A percentile compares a stretch with the other conserved stretches of the same genome.
These are phyloP conservation scores for Alouatta palliata DNA, from an alignment of 2,113 vertebrate genomes.

Conservation along the genomic window DNA sequence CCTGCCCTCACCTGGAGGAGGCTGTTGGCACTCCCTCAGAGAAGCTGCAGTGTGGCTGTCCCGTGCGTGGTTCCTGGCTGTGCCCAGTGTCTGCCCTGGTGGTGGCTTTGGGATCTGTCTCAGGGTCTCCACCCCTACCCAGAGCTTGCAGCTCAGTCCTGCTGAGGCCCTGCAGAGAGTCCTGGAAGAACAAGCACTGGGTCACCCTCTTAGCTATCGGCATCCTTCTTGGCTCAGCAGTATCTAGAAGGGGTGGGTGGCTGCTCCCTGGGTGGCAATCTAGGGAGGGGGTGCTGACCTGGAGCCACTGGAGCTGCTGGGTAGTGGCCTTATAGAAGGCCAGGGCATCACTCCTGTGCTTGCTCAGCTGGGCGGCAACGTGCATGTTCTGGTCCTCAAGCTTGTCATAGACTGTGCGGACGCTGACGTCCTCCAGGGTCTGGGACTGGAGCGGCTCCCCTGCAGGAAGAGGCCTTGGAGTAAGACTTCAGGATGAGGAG, in stretches of 20 bases:
- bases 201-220: neutral
- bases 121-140: constrained; percentile 63
- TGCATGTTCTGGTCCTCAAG: constrained; percentile 96
- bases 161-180: constrained; percentile 85
- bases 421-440: constrained; percentile 92
- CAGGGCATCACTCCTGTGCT: constrained; percentile 88
- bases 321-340: constrained; percentile 89
- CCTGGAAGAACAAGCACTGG: constrained; percentile 77
- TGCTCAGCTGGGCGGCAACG: constrained; percentile 91
- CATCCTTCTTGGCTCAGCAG: fast-evolving
- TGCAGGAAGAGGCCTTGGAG: constrained; percentile 71
- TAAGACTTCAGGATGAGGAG: neutral
- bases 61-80: fast-evolving
- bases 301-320: constrained; percentile 85
- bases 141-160: constrained; percentile 75
- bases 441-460: constrained; percentile 47
- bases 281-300: constrained; percentile 80
- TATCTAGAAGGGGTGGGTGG: neutral
- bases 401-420: constrained; percentile 94
- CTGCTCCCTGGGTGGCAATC: neutral
- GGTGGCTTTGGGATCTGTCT: neutral
- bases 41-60: neutral
- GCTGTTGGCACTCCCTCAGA: neutral
- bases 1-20: constrained; percentile 74
- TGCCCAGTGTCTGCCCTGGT: neutral